Conservation (phyloP, 2,888 invertebrate genomes). For the Heterodera filipjevi region DNA sequence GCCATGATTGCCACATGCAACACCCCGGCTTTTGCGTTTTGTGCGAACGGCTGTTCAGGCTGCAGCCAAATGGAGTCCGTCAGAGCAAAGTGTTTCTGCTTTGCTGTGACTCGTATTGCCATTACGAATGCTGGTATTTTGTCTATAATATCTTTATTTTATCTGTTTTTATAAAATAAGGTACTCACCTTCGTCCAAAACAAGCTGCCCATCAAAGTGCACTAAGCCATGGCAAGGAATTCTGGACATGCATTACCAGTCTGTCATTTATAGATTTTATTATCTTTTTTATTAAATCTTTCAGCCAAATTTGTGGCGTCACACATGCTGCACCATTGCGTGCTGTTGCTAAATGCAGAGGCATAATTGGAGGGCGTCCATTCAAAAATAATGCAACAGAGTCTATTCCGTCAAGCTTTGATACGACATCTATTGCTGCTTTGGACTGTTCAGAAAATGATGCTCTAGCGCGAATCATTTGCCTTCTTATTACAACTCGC, state of each 20-base stretch:
- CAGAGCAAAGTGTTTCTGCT: neutral
- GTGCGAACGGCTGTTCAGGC: neutral
- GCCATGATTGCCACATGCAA: no score
- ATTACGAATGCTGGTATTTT: no score
- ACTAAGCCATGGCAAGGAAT: neutral
- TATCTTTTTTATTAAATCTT: neutral
- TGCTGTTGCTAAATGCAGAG: neutral
- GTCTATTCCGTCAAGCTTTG: neutral
- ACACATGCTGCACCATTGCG: neutral
- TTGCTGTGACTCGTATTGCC: neutral
- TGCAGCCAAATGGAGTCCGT: neutral
- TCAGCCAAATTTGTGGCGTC: neutral
- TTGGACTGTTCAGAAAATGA: neutral
- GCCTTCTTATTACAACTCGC: neutral
- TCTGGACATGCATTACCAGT: neutral
- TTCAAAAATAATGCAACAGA: neutral
- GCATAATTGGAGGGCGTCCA: neutral
- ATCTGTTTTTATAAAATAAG: no score
- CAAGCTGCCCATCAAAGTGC: neutral
- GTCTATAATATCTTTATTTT: no score
- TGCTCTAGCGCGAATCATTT: neutral
- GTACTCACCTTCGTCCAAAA: neutral
- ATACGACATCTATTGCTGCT: neutral
- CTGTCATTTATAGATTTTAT: neutral
- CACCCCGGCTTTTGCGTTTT: no score